phyloP scores from a whole-genome alignment of 2,113 vertebrate species.

The Tretioscincus oriximinensis region DNA sequence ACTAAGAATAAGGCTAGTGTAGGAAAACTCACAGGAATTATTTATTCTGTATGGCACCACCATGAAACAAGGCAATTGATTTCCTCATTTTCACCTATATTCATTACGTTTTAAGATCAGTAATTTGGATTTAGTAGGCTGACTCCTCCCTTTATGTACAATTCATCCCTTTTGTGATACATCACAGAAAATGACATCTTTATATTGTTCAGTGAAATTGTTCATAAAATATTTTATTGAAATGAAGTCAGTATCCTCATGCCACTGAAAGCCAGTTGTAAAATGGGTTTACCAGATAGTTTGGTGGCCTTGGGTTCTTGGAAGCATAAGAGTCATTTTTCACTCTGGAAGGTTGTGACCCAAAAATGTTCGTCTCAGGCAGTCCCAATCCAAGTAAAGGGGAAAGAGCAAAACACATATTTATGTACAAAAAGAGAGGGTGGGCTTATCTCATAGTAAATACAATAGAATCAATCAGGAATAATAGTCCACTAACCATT shows the following conservation, averaged over 20 bases:
- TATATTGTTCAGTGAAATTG: slow-evolving; percentile 6
- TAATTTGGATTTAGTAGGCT: too few species aligned
- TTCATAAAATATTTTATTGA: slow-evolving; percentile 82
- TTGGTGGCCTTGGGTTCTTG: slow-evolving; percentile 52
- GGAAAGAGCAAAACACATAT: slow-evolving; percentile 4
- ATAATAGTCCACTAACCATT: slow-evolving; percentile 27
- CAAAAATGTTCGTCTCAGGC: slow-evolving; percentile 1
- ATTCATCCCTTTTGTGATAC: background rate
- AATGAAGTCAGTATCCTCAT: slow-evolving; percentile 74
- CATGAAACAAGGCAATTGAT: too few species aligned
- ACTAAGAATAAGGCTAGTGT: too few species aligned
- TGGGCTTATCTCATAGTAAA: background rate
- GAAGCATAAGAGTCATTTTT: slow-evolving; percentile 40
- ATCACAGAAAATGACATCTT: background rate
- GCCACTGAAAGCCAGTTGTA: slow-evolving; percentile 62
- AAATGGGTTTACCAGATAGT: slow-evolving; percentile 61
- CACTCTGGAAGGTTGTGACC: slow-evolving; percentile 16
- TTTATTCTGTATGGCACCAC: too few species aligned
- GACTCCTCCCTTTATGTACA: too few species aligned
- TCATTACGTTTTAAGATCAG: too few species aligned
- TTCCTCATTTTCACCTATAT: too few species aligned
- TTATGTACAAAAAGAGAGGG: background rate
- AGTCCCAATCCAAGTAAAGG: background rate
- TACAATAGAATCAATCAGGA: slow-evolving; percentile 27
- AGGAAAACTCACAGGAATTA: too few species aligned